Evolutionary conservation across 2,113 vertebrate genomes (phyloP).

Genomic region (Muntiacus reevesi): DNA sequence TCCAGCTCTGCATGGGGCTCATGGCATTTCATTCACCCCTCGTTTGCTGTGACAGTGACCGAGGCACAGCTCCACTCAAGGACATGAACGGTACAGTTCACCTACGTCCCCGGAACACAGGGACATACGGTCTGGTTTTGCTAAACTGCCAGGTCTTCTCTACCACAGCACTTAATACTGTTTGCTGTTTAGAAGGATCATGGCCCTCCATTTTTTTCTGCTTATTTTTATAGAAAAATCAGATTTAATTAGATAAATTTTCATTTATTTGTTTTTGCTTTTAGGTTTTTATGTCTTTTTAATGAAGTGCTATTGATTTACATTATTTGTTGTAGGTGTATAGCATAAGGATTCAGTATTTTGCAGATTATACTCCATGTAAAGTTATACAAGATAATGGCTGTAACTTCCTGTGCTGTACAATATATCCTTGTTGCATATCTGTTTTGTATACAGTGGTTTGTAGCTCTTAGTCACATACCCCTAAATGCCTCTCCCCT

Average conservation of each 20-base stretch:
- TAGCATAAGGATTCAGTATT: not conserved
- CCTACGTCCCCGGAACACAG: not conserved
- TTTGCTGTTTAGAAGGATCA: not conserved
- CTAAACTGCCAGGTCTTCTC: not conserved
- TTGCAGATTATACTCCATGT: not conserved
- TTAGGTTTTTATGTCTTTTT: not conserved
- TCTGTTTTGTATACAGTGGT: not conserved
- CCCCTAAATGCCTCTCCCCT: not conserved
- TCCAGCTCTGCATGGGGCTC: no score
- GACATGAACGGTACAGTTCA: not conserved
- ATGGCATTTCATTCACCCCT: not conserved
- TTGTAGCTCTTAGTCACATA: not conserved
- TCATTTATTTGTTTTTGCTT: not conserved
- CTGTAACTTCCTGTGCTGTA: not conserved
- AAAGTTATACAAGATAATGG: not conserved
- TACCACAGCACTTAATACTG: not conserved
- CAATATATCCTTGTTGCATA: not conserved
- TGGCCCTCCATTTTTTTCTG: not conserved
- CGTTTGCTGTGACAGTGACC: not conserved
- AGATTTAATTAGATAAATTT: not conserved
- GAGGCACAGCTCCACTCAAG: not conserved
- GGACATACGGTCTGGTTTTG: not conserved
- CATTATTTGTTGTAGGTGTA: not conserved
- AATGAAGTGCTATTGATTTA: not conserved
- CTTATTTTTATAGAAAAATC: not conserved